phyloP scores from a whole-genome alignment of 2,888 invertebrate species.

The Lomographa bimaculata region DNA sequence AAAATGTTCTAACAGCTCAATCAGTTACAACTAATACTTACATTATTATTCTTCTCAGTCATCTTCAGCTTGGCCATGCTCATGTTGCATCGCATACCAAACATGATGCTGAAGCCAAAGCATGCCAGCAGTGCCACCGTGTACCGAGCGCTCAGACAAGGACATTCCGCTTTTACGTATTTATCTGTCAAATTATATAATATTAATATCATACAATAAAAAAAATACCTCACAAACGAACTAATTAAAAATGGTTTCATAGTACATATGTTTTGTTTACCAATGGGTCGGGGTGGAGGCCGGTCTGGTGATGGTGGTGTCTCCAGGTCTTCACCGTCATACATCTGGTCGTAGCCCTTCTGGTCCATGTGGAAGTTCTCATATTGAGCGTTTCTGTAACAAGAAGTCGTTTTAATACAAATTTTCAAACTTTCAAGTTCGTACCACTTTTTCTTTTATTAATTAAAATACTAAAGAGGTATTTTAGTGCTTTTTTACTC shows the following conservation, averaged over 20 bases:
- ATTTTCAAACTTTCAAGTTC: too few species aligned
- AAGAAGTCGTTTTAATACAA: too few species aligned
- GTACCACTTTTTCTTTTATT: too few species aligned
- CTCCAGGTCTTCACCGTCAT: slow-evolving; percentile 88
- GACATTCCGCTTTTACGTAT: slow-evolving; percentile 93
- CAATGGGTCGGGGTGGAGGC: slow-evolving; percentile 92
- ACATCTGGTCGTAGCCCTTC: slow-evolving; percentile 84
- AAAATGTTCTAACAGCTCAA: too few species aligned
- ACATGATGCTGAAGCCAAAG: slow-evolving; percentile 96
- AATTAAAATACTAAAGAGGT: too few species aligned
- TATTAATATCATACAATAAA: too few species aligned
- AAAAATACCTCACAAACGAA: too few species aligned
- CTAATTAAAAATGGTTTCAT: too few species aligned
- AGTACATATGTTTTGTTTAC: too few species aligned
- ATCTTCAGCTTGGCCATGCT: slow-evolving; percentile 97
- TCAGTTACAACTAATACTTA: too few species aligned
- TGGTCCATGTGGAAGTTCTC: slow-evolving; percentile 86
- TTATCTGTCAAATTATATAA: slow-evolving; percentile 86
- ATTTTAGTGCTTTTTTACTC: too few species aligned
- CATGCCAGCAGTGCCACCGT: slow-evolving; percentile 94
- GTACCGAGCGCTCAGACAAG: slow-evolving; percentile 93
- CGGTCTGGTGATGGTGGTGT: slow-evolving; percentile 92
- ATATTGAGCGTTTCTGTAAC: slow-evolving; percentile 85
- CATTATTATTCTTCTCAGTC: slow-evolving; percentile 82
- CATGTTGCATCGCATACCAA: slow-evolving; percentile 99